Evolutionary conservation across 64 coral and sea anemone species (phyloP), one percentile per base, ranked within the genome.

Genomic region (Trachythela sp.): DNA sequence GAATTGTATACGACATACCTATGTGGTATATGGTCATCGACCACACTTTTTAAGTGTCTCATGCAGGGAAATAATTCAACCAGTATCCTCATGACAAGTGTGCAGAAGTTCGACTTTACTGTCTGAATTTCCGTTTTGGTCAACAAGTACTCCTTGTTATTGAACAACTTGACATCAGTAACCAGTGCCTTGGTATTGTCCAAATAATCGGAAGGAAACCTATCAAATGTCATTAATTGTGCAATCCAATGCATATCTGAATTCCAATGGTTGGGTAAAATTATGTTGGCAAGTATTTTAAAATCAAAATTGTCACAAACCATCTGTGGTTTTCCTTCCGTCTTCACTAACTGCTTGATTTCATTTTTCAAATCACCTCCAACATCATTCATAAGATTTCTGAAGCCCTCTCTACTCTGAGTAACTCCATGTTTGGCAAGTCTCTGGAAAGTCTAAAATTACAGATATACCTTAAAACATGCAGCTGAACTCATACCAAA

Each of bases 171-270:
- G 31, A 38, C 31, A 64, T 58, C 84, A 48, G 11, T 13, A 32
- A 77, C 27, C 40, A 87, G 37, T 8, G 58, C 84, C 54, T 90
- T 80, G n/a, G 42, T 54, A 48, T 93, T 84, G 89, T 93, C 92
- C 38, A 90, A 58, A 67, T 89, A 83, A 13, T 18, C 39, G 24
- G 22, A 77, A 54, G 60, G 34, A 9, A 93, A 83, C 77, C 88
- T 86, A 54, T 93, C 84, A 22, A 90, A 93, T 54, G 92, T 93
- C 36, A 89, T 4, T 10, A 86, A 94, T 27, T 94, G 93, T 4
- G 56, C 86, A 45, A 89, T 91, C 89, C 93, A 94, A 20, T 89
- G 93, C 77, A 94, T 54, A 64, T 94, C 93, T 0, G 86, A 86
- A 72, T 94, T 88, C 9, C 27, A 7, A 38, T 90, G 72, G 11